phyloP scores from a whole-genome alignment of 2,797 vertebrate genomes.

The Muscicapa striata region DNA sequence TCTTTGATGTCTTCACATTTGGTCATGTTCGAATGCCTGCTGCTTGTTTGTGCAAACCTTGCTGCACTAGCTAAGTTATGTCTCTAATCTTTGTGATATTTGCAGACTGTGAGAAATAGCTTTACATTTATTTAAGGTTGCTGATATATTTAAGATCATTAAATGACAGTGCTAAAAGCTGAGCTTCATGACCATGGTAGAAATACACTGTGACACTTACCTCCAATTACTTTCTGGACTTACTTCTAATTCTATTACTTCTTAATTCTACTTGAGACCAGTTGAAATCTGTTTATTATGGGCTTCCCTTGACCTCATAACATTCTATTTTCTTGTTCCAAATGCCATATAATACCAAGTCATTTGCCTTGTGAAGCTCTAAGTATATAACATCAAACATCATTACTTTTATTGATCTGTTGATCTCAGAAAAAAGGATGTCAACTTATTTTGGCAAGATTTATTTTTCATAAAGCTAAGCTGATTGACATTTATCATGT shows the following conservation, averaged over 20 bases:
- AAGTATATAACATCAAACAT: constrained; percentile 7
- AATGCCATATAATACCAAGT: constrained; percentile 3
- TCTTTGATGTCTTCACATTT: not conserved
- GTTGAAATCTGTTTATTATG: not conserved
- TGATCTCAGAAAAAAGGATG: not conserved
- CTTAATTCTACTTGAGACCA: not conserved
- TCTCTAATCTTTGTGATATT: not conserved
- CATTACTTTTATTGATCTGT: constrained; percentile 24
- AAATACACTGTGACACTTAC: not conserved
- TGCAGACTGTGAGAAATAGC: not conserved
- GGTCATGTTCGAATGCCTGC: not conserved
- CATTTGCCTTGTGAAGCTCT: not conserved
- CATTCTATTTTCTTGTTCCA: not conserved
- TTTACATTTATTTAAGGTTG: not conserved
- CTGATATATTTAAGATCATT: not conserved
- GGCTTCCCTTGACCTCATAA: not conserved
- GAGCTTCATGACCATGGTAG: fast-evolving
- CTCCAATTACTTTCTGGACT: not conserved
- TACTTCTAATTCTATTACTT: not conserved
- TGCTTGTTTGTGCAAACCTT: not conserved
- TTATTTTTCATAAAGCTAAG: constrained; percentile 9
- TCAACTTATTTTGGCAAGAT: not conserved
- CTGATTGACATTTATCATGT: not conserved
- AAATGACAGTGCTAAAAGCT: not conserved
- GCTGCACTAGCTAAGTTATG: not conserved